Conservation (phyloP, 2,113 vertebrate genomes). For the Suncus etruscus region DNA sequence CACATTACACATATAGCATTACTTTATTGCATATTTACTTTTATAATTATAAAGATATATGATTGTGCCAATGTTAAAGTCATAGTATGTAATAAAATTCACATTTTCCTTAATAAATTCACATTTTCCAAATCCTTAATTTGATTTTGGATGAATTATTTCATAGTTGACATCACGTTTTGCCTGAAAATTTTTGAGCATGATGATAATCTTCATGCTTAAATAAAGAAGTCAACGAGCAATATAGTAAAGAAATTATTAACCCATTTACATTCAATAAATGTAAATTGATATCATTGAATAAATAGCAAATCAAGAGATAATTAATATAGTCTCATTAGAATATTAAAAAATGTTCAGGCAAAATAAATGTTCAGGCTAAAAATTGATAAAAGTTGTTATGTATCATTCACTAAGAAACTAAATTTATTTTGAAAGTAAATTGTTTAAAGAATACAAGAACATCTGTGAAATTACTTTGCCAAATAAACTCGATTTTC, state of each 20-base stretch:
- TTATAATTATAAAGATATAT: not conserved
- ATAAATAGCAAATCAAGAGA: not conserved
- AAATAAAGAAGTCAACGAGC: not conserved
- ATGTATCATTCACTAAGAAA: not conserved
- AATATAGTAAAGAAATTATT: not conserved
- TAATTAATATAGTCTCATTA: slow-evolving; percentile 19
- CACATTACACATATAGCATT: not conserved
- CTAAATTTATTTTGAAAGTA: not conserved
- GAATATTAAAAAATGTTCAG: too few species aligned
- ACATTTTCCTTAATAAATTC: not conserved
- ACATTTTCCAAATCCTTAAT: not conserved
- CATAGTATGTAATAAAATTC: not conserved
- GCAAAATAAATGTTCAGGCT: too few species aligned
- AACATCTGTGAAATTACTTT: slow-evolving; percentile 11
- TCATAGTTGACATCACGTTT: not conserved
- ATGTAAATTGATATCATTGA: not conserved
- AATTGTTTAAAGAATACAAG: not conserved
- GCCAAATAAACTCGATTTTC: not conserved
- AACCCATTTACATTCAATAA: not conserved
- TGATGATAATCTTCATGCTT: not conserved
- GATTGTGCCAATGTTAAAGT: not conserved
- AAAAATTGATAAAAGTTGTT: not conserved
- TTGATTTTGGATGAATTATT: not conserved
- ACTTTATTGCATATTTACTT: not conserved
- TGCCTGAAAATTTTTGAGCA: not conserved